Evolutionary conservation across 1,140 invertebrate species (phyloP).

Genomic region (Pseudobourletiella spinata): DNA sequence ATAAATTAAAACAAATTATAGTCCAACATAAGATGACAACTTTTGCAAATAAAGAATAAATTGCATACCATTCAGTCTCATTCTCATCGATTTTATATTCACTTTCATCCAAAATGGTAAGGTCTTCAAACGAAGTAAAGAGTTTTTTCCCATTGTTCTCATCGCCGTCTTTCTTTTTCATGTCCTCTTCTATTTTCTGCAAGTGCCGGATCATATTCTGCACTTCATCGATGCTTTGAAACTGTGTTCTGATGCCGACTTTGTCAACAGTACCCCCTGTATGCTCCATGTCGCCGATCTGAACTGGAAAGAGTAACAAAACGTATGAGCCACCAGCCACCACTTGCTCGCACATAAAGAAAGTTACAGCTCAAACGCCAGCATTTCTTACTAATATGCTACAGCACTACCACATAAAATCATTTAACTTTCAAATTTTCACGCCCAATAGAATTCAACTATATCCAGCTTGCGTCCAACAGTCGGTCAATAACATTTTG

Average conservation of each 20-base stretch:
- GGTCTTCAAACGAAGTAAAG: slow-evolving; percentile 3
- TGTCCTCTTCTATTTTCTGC: slow-evolving; percentile 1
- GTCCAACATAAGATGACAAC: not conserved
- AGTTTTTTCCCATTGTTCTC: not conserved
- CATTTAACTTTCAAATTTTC: too few relatives aligned
- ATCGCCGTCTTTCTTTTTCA: not conserved
- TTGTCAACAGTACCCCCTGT: not conserved
- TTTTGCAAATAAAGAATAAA: not conserved
- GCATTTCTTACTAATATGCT: too few relatives aligned
- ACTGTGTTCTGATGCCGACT: not conserved
- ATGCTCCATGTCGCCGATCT: slow-evolving; percentile 1
- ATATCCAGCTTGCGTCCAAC: too few relatives aligned
- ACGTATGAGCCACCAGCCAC: too few relatives aligned
- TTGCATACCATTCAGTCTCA: slow-evolving; percentile 7
- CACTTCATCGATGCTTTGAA: slow-evolving; percentile 12
- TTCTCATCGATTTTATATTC: not conserved
- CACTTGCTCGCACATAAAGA: too few relatives aligned
- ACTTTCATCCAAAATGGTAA: not conserved
- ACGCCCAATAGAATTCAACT: too few relatives aligned
- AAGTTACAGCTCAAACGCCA: too few relatives aligned
- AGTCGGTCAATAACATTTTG: too few relatives aligned
- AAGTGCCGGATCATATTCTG: slow-evolving; percentile 11
- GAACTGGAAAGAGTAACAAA: too few relatives aligned
- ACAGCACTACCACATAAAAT: too few relatives aligned
- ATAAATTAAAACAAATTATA: not conserved